These are phyloP conservation scores for Sycophaga agraensis DNA, from an alignment of 1,140 invertebrate species.

Conservation along the genomic window DNA sequence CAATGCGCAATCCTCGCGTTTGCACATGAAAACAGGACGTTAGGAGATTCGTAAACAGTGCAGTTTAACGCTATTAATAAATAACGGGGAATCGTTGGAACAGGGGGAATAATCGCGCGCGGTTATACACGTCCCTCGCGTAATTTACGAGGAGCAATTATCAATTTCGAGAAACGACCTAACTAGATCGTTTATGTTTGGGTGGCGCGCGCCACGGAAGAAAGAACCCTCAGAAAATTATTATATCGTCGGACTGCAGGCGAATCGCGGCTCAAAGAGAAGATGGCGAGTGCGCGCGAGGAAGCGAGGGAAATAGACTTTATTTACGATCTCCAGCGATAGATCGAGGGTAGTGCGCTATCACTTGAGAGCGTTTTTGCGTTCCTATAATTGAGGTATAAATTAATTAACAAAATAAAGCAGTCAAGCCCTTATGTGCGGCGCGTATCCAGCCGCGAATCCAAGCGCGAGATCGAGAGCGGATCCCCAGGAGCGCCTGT, in stretches of 20 bases:
- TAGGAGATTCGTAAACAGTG: neutral
- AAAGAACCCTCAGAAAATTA: constrained; percentile 4
- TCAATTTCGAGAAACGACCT: neutral
- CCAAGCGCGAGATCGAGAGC: too few relatives aligned
- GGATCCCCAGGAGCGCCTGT: too few relatives aligned
- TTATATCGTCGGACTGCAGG: neutral
- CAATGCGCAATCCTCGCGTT: constrained; percentile 14
- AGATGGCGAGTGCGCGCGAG: neutral
- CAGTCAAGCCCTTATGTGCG: too few relatives aligned
- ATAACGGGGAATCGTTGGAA: neutral
- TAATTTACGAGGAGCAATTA: neutral
- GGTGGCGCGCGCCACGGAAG: neutral
- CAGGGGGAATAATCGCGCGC: neutral
- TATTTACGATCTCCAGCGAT: constrained; percentile 1
- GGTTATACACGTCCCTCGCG: neutral
- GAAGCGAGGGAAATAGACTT: neutral
- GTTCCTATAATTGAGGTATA: constrained; percentile 16
- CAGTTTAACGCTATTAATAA: neutral
- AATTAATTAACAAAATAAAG: constrained; percentile 37
- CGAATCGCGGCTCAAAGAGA: neutral
- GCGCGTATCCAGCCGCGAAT: too few relatives aligned
- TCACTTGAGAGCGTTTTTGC: constrained; percentile 1
- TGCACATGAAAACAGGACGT: neutral
- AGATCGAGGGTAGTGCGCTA: neutral
- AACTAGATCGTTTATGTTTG: neutral